Base-by-base conservation (phyloP, 2,113 vertebrate genomes). In the Porphyrio hochstetteri region DNA sequence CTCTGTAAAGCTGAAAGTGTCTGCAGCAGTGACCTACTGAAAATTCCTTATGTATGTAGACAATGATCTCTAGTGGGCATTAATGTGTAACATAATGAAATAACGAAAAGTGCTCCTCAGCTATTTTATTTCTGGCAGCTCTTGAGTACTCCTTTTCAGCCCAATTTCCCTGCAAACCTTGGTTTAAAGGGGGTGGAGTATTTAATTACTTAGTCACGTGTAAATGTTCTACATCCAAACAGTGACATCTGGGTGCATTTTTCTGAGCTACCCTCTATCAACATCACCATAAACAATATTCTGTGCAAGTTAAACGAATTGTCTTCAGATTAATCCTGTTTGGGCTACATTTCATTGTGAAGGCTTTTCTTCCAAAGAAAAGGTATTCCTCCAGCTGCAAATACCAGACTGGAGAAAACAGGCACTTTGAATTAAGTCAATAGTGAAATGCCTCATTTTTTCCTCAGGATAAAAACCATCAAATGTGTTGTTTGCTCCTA, bases 321-420 rank as follows among this genome's bases (percentile, higher is more conserved):
- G 61, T 92, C 53, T 95, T 91, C 53, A 82, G 28, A 86, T 65
- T 95, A 93, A 91, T 96, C 50, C 91, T 94, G 48, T 93, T 94
- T 88, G 65, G 71, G 28, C 46, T 93, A 42, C 33, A 52, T 88
- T 95, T 80, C 50, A 48, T 44, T 64, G 7, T 44, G 33, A 68
- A 75, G 28, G 48, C 31, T 94, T 89, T 78, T 83, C 42, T 81
- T 75, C 46, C 70, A 65, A 69, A 57, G 72, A 78, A 88, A 91
- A 89, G 25, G 13, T 87, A 75, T 86, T 74, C 48, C 44, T 92
- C 19, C 11, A 27, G 5, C 64, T 92, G 44, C 28, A 81, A 92
- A 91, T 78, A 40, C 15, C 20, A 52, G 33, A 33, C 15, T 82
- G 57, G 17, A 36, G 29, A 91, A 90, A 90, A 85, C 7, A 82